Conservation (phyloP, 2,888 invertebrate species). For the Embidobia sp. region DNA sequence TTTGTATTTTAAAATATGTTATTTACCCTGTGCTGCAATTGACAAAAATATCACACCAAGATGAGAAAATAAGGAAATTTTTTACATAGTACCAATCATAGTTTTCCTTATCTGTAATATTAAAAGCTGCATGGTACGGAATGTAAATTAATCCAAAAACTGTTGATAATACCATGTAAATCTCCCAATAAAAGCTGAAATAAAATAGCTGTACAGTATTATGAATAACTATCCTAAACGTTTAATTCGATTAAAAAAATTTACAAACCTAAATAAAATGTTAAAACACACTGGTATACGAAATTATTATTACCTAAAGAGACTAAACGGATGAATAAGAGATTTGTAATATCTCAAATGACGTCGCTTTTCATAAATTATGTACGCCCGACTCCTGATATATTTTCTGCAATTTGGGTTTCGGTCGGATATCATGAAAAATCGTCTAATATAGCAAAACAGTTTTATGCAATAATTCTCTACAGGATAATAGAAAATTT, state of each 20-base stretch:
- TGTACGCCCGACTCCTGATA: conserved; percentile 75
- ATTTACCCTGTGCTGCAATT: conserved; percentile 79
- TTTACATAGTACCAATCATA: conserved; percentile 70
- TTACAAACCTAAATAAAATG: no score
- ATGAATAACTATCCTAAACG: no score
- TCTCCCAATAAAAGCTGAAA: conserved; percentile 78
- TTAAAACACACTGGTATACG: no score
- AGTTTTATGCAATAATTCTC: conserved; percentile 62
- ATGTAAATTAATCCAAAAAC: conserved; percentile 71
- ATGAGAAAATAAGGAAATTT: conserved; percentile 72
- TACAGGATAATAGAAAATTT: conserved; percentile 70
- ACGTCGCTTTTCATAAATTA: conserved; percentile 73
- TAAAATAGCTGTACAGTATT: background rate
- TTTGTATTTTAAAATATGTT: no score
- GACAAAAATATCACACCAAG: conserved; percentile 75
- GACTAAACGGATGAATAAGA: conserved; percentile 78
- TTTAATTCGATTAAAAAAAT: no score
- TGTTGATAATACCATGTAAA: conserved; percentile 75
- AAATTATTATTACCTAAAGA: conserved; percentile 73
- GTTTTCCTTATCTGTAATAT: conserved; percentile 57
- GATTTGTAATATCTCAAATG: conserved; percentile 70
- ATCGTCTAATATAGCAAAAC: conserved; percentile 62
- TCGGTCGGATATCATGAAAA: conserved; percentile 74
- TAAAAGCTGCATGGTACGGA: conserved; percentile 77
- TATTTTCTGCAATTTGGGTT: conserved; percentile 75